Evolutionary conservation across 2,888 invertebrate genomes (phyloP).

Genomic region (Tenthredo distinguenda): DNA sequence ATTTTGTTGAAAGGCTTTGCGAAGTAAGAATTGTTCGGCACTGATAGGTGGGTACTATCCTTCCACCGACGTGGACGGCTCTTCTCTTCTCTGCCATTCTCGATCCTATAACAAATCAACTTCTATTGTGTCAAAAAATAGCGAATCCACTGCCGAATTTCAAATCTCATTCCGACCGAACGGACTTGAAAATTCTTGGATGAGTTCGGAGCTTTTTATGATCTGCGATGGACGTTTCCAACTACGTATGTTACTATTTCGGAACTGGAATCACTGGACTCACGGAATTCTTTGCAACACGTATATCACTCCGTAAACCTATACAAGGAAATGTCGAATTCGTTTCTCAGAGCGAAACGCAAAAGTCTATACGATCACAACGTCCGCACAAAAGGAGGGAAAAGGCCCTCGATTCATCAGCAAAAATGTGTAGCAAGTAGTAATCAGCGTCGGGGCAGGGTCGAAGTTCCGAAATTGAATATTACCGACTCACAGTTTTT

Average conservation of each 20-base stretch:
- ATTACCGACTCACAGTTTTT: too few relatives aligned
- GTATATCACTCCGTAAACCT: not conserved
- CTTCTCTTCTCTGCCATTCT: slow-evolving; percentile 2
- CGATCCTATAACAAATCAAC: slow-evolving; percentile 43
- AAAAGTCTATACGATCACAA: not conserved
- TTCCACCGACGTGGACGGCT: not conserved
- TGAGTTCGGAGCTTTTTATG: not conserved
- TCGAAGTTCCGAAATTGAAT: too few relatives aligned
- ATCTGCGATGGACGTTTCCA: not conserved
- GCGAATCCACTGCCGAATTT: not conserved
- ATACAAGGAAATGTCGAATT: not conserved
- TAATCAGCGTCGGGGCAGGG: too few relatives aligned
- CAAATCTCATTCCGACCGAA: not conserved
- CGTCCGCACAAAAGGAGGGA: not conserved
- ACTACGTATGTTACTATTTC: not conserved
- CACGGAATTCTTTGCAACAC: not conserved
- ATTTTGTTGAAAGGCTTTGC: slow-evolving; percentile 19
- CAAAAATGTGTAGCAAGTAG: not conserved
- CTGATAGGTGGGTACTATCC: not conserved
- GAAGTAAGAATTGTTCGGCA: slow-evolving; percentile 38
- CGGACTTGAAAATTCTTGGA: not conserved
- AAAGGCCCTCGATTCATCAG: not conserved
- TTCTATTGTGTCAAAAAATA: slow-evolving; percentile 26
- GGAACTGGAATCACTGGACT: not conserved
- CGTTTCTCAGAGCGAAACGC: not conserved